A percentile compares a stretch with the other conserved stretches of the same genome.
Evolutionary conservation across 2,888 invertebrate genomes (phyloP).

Genomic region (Nomada flava): DNA sequence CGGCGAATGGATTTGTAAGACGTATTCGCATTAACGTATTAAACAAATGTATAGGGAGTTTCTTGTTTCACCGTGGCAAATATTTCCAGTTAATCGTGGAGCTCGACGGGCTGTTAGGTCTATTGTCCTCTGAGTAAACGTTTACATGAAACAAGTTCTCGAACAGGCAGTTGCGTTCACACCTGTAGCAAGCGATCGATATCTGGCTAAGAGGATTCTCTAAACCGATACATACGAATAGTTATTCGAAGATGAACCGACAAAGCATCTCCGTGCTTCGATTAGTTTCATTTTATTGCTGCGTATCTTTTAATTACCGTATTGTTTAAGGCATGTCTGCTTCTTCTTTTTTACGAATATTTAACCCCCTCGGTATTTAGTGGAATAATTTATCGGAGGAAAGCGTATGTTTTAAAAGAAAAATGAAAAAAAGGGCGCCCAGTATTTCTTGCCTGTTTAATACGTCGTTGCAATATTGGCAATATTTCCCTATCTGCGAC

Average conservation of each 20-base stretch:
- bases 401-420: constrained; percentile 23
- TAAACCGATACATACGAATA: neutral
- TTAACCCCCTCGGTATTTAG: constrained; percentile 37
- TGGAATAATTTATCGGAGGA: constrained; percentile 42
- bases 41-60: constrained; percentile 20
- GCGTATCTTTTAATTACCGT: constrained; percentile 29
- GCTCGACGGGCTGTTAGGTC: constrained; percentile 56
- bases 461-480: constrained; percentile 3
- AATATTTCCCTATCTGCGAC: neutral
- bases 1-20: neutral
- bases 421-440: neutral
- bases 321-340: constrained; percentile 32
- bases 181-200: constrained; percentile 10
- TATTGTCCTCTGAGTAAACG: constrained; percentile 56
- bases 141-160: constrained; percentile 56
- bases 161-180: constrained; percentile 42
- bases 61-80: constrained; percentile 14
- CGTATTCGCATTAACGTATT: constrained; percentile 18
- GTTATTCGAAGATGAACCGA: neutral
- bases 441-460: constrained; percentile 46
- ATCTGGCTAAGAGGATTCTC: constrained; percentile 15
- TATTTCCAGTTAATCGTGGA: constrained; percentile 27
- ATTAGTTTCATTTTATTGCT: constrained; percentile 43
- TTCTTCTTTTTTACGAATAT: constrained; percentile 18
- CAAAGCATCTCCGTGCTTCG: constrained; percentile 31